Evolutionary conservation across 2,888 invertebrate species (phyloP), one percentile per base, ranked within the genome.

Genomic region (Caenorhabditis imperialis): DNA sequence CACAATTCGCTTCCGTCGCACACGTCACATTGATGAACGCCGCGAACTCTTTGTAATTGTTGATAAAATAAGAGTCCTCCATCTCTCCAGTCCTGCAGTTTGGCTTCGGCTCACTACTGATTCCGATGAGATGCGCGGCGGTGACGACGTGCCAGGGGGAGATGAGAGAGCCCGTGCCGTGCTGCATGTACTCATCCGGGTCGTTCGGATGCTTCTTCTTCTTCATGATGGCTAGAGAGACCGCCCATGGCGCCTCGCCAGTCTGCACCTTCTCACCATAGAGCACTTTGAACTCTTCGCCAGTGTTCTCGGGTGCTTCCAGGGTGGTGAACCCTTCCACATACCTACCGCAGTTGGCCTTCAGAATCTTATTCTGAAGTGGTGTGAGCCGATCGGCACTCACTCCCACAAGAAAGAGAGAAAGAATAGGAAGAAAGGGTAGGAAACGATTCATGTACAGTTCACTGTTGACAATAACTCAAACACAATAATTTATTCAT

Each of bases 131-230:
- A 63, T 75, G 75, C 4, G 75, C 75, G 5, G 70, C 75, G 0
- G 58, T 69, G 16, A 75, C 45, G 3, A 75, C 50, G 37, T 75
- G 75, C 48, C 53, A 70, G 1, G 75, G 75, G 4, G 75, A 75
- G 44, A 75, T 58, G 10, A 75, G 30, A 0, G 70, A 57, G 1
- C 75, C 75, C 7, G 63, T 70, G 38, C 70, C 75, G 22, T 60
- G 60, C 22, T 65, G 73, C 12, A 48, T 20, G 27, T 37, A 65
- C n/a, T 67, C 30, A 18, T 40, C 33, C 7, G 42, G 22, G n/a
- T 18, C n/a, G 12, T 4, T 16, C 10, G 22, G 48, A 14, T 16
- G n/a, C n/a, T 27, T 10, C 12, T 54, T 37, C 33, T 20, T 33
- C 44, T 61, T 50, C 54, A 60, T 65, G 42, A 55, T 48, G 0